Conservation (phyloP, 2,113 vertebrate genomes). For the Spea bombifrons region DNA sequence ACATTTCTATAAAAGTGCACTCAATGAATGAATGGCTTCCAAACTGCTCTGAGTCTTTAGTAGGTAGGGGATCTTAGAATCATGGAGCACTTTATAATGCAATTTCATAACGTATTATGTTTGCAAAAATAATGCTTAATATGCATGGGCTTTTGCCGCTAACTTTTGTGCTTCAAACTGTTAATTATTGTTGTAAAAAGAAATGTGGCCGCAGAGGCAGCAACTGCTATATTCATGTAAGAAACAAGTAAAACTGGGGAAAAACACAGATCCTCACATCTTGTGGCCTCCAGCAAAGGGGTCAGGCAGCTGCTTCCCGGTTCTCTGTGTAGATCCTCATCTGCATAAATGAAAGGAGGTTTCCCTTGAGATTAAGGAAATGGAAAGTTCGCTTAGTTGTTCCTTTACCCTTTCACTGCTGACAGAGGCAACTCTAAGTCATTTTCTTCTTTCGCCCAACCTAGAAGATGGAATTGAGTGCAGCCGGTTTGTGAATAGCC, state of each 20-base stretch:
- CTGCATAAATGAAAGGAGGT: constrained; percentile 41
- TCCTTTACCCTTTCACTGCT: constrained; percentile 34
- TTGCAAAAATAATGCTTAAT: no score
- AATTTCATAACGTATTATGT: no score
- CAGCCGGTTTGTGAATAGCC: constrained; percentile 2
- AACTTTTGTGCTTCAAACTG: no score
- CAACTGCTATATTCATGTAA: neutral
- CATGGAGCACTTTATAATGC: no score
- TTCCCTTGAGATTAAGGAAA: constrained; percentile 42
- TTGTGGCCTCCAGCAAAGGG: constrained; percentile 39
- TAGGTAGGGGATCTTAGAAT: no score
- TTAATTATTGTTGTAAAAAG: neutral
- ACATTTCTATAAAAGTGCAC: no score
- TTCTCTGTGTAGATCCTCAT: constrained; percentile 24
- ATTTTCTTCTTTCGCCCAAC: constrained; percentile 11
- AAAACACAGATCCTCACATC: constrained; percentile 32
- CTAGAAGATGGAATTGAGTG: neutral
- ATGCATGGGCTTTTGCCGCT: no score
- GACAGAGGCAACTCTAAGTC: neutral
- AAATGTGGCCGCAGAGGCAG: neutral
- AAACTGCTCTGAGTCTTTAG: no score
- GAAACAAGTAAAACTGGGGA: constrained; percentile 15
- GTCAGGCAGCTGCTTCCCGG: constrained; percentile 39
- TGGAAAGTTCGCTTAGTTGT: constrained; percentile 30
- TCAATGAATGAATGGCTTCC: no score